Evolutionary conservation across 2,888 invertebrate species (phyloP).

Genomic region (Furcula furcula): DNA sequence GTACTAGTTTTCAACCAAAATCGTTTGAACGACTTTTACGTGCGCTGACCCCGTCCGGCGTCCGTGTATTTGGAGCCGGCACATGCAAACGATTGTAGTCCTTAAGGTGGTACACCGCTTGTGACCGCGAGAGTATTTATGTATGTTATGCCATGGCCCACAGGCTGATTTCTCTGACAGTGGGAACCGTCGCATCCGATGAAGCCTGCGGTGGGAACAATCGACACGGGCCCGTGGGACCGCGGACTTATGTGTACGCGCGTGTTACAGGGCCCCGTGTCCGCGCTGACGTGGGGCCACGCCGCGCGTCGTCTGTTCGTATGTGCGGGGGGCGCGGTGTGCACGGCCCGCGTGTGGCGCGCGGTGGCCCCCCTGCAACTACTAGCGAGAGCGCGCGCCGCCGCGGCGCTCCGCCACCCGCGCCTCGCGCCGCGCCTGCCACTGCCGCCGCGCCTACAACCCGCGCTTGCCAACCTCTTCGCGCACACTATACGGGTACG

Average conservation of each 20-base stretch:
- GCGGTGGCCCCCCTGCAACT: constrained; percentile 95
- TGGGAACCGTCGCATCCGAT: too few species aligned
- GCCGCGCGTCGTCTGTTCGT: constrained; percentile 97
- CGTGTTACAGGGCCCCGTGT: constrained; percentile 86
- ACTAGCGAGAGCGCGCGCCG: constrained; percentile 91
- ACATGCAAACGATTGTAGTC: too few species aligned
- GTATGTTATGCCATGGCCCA: too few species aligned
- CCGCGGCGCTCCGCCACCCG: constrained; percentile 88
- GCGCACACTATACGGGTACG: constrained; percentile 95
- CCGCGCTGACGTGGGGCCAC: constrained; percentile 99
- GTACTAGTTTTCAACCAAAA: too few species aligned
- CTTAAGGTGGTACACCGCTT: too few species aligned
- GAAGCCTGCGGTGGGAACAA: too few species aligned
- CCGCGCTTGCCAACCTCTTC: constrained; percentile 92
- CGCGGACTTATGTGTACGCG: background rate
- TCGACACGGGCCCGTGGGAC: too few species aligned
- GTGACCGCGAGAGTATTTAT: too few species aligned
- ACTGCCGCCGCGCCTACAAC: constrained; percentile 92
- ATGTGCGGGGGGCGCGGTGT: constrained; percentile 89
- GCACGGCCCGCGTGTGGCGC: constrained; percentile 96
- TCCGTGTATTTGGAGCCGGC: too few species aligned
- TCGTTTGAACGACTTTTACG: too few species aligned
- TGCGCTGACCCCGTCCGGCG: too few species aligned
- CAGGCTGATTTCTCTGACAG: too few species aligned
- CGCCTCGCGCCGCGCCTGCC: constrained; percentile 89